Evolutionary conservation across 2,888 invertebrate genomes (phyloP), one percentile per base, ranked within the genome.

Genomic region (Colostygia pectinataria): DNA sequence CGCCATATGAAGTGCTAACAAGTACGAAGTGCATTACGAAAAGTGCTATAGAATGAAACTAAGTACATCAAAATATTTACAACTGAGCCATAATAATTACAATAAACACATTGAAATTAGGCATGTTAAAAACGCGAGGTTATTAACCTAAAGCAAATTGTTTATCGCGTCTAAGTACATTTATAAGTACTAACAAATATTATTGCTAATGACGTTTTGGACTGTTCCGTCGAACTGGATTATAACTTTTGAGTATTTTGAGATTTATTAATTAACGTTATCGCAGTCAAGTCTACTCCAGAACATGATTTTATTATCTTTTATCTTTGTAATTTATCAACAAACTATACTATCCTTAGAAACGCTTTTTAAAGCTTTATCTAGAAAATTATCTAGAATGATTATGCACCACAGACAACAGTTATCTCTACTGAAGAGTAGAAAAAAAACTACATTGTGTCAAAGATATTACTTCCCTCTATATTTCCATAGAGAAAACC

Each of bases 141-240:
- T 53, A 55, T 53, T 55, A 45, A 49, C 42, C 13, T 31, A 56
- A 58, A 51, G 43, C 34, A 31, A 48, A 13, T 25, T 3, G 27
- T 33, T 47, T 48, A 38, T 18, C 14, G 10, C 33, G 38, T 61
- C 66, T 78, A 79, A 79, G 77, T 80, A 81, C 71, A 66, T 61
- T 63, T 58, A 68, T 76, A 77, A 74, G 77, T 78, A 77, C 76
- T 20, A 5, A 76, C 74, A 66, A 64, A 61, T 54, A 68, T 74
- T 76, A 77, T 77, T 77, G 74, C 71, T 76, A 66, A 45, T 55
- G 56, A 64, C 57, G 49, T 57, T 63, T 58, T 68, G 63, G 71
- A 68, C 60, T 63, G 47, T 56, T n/a, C 18, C 5, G 27, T 49
- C 54, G 49, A 49, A 51, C 57, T 60, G 47, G 53, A 47, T 50